Evolutionary conservation across 2,888 invertebrate species (phyloP).

Genomic region (Globia sparganii): DNA sequence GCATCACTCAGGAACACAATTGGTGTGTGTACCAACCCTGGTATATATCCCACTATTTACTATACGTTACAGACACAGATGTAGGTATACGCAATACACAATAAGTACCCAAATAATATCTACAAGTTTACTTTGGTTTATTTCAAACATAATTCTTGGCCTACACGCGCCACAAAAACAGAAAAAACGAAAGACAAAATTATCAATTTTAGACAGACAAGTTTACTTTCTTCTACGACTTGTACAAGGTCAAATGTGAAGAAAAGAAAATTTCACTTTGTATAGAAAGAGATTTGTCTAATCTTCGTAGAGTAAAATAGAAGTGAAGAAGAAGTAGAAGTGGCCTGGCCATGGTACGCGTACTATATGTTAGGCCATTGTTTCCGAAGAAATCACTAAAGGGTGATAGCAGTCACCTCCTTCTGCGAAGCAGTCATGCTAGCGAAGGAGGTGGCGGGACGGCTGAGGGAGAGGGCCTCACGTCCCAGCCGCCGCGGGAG

Average conservation of each 20-base stretch:
- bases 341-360: neutral
- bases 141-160: neutral
- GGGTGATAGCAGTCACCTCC: too few species aligned
- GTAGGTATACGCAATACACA: too few species aligned
- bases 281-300: neutral
- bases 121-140: neutral
- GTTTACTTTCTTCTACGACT: neutral
- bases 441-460: too few species aligned
- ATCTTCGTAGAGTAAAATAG: neutral
- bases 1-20: constrained; percentile 23
- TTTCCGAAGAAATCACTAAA: too few species aligned
- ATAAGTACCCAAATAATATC: neutral
- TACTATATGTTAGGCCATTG: neutral
- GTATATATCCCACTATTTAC: constrained; percentile 14
- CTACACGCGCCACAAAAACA: neutral
- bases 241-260: neutral
- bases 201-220: neutral
- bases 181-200: neutral
- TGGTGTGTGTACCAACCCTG: neutral
- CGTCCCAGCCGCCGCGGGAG: too few species aligned
- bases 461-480: too few species aligned
- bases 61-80: neutral
- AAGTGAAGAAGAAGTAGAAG: neutral
- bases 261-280: neutral
- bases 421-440: too few species aligned